Evolutionary conservation across 2,113 vertebrate genomes (phyloP).

Genomic region (Xiphophorus couchianus): DNA sequence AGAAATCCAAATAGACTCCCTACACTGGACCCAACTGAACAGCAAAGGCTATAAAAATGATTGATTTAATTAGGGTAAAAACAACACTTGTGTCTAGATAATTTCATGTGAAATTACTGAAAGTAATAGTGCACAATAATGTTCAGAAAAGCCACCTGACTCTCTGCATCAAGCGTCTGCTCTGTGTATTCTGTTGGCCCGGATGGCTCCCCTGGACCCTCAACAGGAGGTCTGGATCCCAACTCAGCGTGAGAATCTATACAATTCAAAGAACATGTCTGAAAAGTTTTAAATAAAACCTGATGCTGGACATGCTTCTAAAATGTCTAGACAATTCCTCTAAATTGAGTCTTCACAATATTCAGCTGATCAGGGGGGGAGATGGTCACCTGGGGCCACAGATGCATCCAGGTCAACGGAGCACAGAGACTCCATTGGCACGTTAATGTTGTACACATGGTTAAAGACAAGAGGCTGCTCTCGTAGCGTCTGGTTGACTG

Average conservation of each 20-base stretch:
- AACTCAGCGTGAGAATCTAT: conserved; percentile 60
- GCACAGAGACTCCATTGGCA: conserved; percentile 91
- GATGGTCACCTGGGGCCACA: conserved; percentile 47
- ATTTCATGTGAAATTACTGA: neutral
- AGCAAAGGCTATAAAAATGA: neutral
- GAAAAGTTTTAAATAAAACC: neutral
- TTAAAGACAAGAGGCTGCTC: conserved; percentile 92
- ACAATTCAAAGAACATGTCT: neutral
- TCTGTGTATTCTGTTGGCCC: conserved; percentile 84
- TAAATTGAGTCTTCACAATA: neutral
- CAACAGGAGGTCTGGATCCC: conserved; percentile 66
- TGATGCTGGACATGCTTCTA: neutral
- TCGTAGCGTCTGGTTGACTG: conserved; percentile 82
- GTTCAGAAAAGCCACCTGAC: conserved; percentile 71
- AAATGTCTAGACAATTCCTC: neutral
- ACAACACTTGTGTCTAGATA: neutral
- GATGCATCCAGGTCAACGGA: conserved; percentile 85
- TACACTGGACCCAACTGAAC: neutral
- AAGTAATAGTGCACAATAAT: neutral
- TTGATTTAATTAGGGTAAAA: neutral
- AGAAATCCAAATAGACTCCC: too few species aligned
- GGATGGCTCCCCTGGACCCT: conserved; percentile 74
- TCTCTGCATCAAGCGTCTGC: conserved; percentile 90
- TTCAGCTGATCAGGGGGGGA: conserved; percentile 39
- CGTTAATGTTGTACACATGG: conserved; percentile 96